These are phyloP conservation scores for Thalassophryne amazonica DNA, from an alignment of 2,797 vertebrate species.

Conservation along the genomic window DNA sequence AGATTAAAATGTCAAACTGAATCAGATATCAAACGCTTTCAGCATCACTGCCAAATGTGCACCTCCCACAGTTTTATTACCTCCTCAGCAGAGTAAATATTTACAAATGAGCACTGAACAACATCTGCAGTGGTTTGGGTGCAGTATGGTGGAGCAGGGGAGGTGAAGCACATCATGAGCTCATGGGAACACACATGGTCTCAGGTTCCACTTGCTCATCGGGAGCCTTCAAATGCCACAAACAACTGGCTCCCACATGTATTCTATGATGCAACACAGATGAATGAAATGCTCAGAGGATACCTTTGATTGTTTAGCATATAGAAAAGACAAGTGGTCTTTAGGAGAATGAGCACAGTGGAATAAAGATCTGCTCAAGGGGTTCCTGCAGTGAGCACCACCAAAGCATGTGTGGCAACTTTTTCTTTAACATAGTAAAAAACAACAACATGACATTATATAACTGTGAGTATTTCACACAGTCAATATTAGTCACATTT, in stretches of 20 bases:
- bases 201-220: slow-evolving; percentile 58
- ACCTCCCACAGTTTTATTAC: slow-evolving; percentile 39
- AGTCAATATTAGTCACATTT: no score
- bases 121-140: slow-evolving; percentile 66
- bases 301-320: slow-evolving; percentile 46
- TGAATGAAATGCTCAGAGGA: slow-evolving; percentile 49
- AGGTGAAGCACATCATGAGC: slow-evolving; percentile 58
- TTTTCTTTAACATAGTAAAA: no score
- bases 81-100: slow-evolving; percentile 65
- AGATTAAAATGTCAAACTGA: slow-evolving; percentile 30
- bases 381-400: no score
- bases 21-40: slow-evolving; percentile 32
- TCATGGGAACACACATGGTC: slow-evolving; percentile 49
- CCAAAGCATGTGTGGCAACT: slow-evolving; percentile 41
- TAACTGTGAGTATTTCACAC: no score
- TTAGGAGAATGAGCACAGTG: slow-evolving; percentile 25
- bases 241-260: slow-evolving; percentile 69
- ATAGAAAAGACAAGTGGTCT: slow-evolving; percentile 38
- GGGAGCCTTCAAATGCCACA: slow-evolving; percentile 53
- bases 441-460: no score
- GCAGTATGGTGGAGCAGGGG: slow-evolving; percentile 26
- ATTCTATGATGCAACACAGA: slow-evolving; percentile 55
- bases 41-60: slow-evolving; percentile 5
- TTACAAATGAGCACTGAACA: slow-evolving; percentile 65
- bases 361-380: slow-evolving; percentile 29